Percentiles rank a stretch among this genome's conserved stretches.
Conservation (phyloP, 2,797 vertebrate genomes). For the Dicrostonyx torquatus region DNA sequence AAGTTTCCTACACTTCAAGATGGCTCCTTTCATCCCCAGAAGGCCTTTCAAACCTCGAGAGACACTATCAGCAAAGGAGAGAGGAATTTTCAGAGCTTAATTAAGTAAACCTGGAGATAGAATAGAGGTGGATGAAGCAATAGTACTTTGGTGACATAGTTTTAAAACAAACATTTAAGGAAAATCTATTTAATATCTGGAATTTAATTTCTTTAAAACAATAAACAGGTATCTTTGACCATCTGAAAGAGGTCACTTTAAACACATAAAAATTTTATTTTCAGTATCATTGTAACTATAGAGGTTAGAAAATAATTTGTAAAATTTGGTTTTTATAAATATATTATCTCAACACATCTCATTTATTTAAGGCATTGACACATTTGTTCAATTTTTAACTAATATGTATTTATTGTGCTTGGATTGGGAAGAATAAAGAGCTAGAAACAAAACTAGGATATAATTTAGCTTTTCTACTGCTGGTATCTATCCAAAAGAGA, state of each 20-base stretch:
- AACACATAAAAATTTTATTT: background rate
- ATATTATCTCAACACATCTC: background rate
- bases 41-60: background rate
- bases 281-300: background rate
- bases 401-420: background rate
- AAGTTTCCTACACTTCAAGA: background rate
- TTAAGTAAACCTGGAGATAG: constrained; percentile 32
- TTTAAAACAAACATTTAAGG: constrained; percentile 26
- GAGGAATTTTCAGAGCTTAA: background rate
- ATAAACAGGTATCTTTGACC: constrained; percentile 1
- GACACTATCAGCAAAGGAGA: background rate
- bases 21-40: background rate
- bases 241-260: background rate
- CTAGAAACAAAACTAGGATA: background rate
- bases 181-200: background rate
- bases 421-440: too few species aligned
- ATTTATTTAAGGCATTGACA: constrained; percentile 1
- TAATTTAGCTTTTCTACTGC: background rate
- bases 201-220: constrained; percentile 32
- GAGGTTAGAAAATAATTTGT: background rate
- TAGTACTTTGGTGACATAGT: background rate
- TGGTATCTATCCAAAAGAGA: background rate
- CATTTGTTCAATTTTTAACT: background rate
- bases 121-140: background rate
- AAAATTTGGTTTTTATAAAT: constrained; percentile 4